These are phyloP conservation scores for Donacobius atricapilla DNA, from an alignment of 2,113 vertebrate genomes.

Conservation along the genomic window DNA sequence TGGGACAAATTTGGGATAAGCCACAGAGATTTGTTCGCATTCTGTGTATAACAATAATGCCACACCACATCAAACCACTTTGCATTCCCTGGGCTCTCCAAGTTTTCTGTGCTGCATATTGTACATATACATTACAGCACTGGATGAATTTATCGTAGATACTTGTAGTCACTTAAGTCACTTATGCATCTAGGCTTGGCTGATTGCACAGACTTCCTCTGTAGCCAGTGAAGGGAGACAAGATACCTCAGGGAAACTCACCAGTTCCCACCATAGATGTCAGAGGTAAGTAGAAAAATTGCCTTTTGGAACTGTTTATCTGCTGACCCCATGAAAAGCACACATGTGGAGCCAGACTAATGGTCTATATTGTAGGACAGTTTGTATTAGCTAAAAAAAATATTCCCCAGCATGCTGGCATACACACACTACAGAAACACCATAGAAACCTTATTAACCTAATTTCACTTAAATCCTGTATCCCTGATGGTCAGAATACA, in stretches of 20 bases:
- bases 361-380: not conserved
- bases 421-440: not conserved
- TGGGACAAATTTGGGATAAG: not conserved
- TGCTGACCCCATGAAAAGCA: not conserved
- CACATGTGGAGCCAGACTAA: not conserved
- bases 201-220: not conserved
- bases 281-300: not conserved
- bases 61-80: not conserved
- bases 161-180: not conserved
- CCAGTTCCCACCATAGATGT: not conserved
- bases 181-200: not conserved
- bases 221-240: not conserved
- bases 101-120: not conserved
- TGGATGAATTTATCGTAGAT: not conserved
- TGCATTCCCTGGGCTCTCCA: not conserved
- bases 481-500: slow-evolving; percentile 20
- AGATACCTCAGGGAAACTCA: not conserved
- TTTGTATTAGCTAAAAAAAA: not conserved
- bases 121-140: not conserved
- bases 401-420: not conserved
- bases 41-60: not conserved
- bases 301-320: not conserved
- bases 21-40: not conserved
- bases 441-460: not conserved
- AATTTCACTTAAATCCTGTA: slow-evolving; percentile 10